Base-by-base conservation (phyloP, 1,140 invertebrate genomes). In the Meloidogyne exigua region DNA sequence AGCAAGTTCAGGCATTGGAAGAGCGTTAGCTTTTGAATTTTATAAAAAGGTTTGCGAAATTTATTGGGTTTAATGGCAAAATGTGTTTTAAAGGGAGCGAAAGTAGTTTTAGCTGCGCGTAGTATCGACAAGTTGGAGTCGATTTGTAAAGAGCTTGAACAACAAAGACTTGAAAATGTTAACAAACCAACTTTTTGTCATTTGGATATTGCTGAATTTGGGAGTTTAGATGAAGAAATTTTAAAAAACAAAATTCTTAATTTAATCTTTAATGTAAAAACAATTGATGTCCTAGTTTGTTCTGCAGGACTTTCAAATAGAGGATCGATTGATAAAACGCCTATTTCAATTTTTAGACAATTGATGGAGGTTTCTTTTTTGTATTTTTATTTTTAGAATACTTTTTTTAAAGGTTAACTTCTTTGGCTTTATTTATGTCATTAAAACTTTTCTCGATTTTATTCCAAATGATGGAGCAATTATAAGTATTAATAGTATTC, bases 401-500 rank as follows among this genome's bases (percentile, higher is more conserved):
- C 57, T 21, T 70, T 12, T 15, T 44, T 12, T 12, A 42, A 15
- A 49, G 32, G 91, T 95, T 2, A 98, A 98, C 89, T 97, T 95
- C 89, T 95, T 97, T 90, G 94, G 94, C 32, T 91, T 94, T 81
- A 90, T 96, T 75, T 93, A 92, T 63, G 88, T 97, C 10, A 94
- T 94, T 3, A 96, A 95, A 92, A 66, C 93, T 92, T 13, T 91
- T 89, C 21, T 96, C 96, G 94, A 89, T n/a, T 94, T 2, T 89
- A 92, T 85, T 89, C 90, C 78, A 90, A 91, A 82, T 42, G 90
- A 89, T 84, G 95, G 95, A 0, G 92, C 93, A 83, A 92, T 98
- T 83, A 92, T 96, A 42, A 93, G 91, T 81, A 90, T 97, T n/a
- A 94, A 94, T 88, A 96, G 94, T 80, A 90, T 98, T 2, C 95